Evolutionary conservation across 2,797 vertebrate species (phyloP).

Genomic region (Peromyscus nudipes): DNA sequence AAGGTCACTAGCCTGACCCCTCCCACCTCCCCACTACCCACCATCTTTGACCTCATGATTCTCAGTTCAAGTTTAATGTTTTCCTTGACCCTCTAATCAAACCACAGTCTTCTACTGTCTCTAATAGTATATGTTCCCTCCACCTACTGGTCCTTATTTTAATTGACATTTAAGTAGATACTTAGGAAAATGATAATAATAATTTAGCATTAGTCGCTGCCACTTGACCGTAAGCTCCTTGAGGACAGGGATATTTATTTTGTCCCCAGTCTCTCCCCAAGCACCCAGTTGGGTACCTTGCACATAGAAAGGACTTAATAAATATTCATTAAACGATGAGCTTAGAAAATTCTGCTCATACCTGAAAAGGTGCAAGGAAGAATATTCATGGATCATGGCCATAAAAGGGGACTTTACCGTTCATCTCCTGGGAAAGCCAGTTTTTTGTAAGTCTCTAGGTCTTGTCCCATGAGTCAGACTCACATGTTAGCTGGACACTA

Average conservation of each 20-base stretch:
- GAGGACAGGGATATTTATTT: background rate
- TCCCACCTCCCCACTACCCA: background rate
- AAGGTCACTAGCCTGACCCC: background rate
- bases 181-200: conserved; percentile 20
- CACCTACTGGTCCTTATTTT: background rate
- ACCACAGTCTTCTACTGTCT: background rate
- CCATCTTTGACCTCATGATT: background rate
- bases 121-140: background rate
- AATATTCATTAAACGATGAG: background rate
- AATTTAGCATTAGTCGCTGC: conserved; percentile 3
- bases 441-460: background rate
- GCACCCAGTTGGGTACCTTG: background rate
- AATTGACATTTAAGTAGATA: background rate
- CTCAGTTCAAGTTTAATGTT: background rate
- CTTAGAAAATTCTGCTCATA: conserved; percentile 1
- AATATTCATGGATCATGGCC: background rate
- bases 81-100: background rate
- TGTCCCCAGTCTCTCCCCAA: background rate
- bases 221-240: background rate
- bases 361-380: background rate
- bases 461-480: background rate
- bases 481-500: background rate
- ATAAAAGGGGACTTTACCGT: background rate
- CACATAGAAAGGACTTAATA: background rate
- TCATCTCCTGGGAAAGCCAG: background rate